Conservation (phyloP, 2,888 invertebrate genomes). For the Notocelia uddmanniana region DNA sequence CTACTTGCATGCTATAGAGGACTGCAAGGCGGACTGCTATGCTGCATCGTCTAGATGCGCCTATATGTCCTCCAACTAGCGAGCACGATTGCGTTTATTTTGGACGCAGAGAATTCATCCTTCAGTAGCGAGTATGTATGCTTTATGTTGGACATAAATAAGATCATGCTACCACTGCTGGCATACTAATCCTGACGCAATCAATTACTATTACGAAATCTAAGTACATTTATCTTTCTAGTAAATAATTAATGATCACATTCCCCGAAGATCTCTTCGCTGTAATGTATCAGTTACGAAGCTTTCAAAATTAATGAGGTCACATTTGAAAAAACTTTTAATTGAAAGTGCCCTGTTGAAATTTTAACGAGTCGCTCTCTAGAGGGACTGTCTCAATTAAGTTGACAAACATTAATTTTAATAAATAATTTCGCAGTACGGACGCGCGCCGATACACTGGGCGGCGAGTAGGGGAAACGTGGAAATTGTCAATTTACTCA, state of each 20-base stretch:
- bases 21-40: too few relatives aligned
- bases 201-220: too few relatives aligned
- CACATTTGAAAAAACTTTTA: constrained; percentile 15
- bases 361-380: neutral
- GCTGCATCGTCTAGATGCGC: too few relatives aligned
- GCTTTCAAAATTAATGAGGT: constrained; percentile 17
- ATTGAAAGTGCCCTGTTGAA: neutral
- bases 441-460: constrained; percentile 91
- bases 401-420: constrained; percentile 1
- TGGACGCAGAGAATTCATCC: too few relatives aligned
- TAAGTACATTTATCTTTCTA: neutral
- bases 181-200: too few relatives aligned
- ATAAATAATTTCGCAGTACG: constrained; percentile 83
- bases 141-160: too few relatives aligned
- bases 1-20: too few relatives aligned
- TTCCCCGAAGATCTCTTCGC: neutral
- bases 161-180: too few relatives aligned
- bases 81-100: too few relatives aligned
- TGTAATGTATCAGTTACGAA: neutral
- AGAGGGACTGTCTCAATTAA: constrained; percentile 3
- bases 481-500: constrained; percentile 89
- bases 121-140: too few relatives aligned
- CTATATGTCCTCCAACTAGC: too few relatives aligned
- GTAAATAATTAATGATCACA: neutral
- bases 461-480: constrained; percentile 90